Evolutionary conservation across 1,140 invertebrate species (phyloP).

Genomic region (Achatina immaculata): DNA sequence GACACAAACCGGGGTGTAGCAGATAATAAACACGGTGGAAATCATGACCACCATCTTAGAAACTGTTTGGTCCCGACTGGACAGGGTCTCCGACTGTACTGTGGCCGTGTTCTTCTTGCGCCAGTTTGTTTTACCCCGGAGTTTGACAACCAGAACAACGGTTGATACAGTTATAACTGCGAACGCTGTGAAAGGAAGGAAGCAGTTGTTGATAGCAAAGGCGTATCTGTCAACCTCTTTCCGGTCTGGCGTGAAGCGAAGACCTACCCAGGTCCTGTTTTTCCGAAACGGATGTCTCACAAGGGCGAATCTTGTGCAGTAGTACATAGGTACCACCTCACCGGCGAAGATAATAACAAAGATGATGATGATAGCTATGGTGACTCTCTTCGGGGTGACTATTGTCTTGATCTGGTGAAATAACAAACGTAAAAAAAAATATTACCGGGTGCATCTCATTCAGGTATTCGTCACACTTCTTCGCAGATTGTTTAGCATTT

Average conservation of each 20-base stretch:
- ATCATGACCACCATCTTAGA: conserved; percentile 24
- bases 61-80: conserved; percentile 9
- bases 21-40: not conserved
- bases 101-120: not conserved
- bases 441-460: too few relatives aligned
- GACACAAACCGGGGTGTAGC: conserved; percentile 18
- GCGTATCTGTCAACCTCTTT: not conserved
- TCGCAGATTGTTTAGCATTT: too few relatives aligned
- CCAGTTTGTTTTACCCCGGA: conserved; percentile 7
- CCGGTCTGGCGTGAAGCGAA: not conserved
- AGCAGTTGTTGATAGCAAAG: conserved; percentile 12
- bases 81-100: not conserved
- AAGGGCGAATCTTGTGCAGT: not conserved
- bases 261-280: conserved; percentile 5
- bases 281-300: not conserved
- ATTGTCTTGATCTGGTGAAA: not conserved
- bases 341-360: not conserved
- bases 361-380: not conserved
- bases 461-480: too few relatives aligned
- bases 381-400: conserved; percentile 1
- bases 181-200: conserved; percentile 4
- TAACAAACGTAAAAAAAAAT: not conserved
- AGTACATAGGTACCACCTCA: not conserved
- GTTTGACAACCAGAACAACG: not conserved
- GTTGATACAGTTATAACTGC: not conserved